A percentile compares a stretch with the other conserved stretches of the same genome.
Evolutionary conservation across 2,113 vertebrate genomes (phyloP).

Genomic region (Callospermophilus lateralis): DNA sequence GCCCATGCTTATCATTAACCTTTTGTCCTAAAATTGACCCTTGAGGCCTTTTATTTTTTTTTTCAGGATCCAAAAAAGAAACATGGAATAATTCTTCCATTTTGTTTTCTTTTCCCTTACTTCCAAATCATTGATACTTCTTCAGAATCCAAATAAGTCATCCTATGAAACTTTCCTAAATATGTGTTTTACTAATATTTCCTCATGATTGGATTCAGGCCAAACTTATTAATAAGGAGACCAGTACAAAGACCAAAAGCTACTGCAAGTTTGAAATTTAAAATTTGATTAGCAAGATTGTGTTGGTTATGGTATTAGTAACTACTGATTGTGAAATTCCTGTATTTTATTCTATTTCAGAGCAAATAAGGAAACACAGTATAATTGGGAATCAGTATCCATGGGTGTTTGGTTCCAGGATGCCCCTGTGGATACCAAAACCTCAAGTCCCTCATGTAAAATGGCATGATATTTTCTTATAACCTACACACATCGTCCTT

Average conservation of each 20-base stretch:
- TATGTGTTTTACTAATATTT: not conserved
- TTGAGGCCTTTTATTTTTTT: accelerated
- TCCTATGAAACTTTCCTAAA: not conserved
- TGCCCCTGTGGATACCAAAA: not conserved
- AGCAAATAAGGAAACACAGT: not conserved
- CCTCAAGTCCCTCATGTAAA: not conserved
- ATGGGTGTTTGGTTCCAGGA: not conserved
- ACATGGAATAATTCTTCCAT: not conserved
- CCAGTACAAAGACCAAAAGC: not conserved
- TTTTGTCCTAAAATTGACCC: not conserved
- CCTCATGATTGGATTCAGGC: too few relatives aligned
- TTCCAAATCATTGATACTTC: not conserved
- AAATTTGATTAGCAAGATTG: not conserved
- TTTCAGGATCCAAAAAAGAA: not conserved
- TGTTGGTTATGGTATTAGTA: not conserved
- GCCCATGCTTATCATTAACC: too few relatives aligned
- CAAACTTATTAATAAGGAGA: not conserved
- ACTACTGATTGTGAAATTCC: not conserved
- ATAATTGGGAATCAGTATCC: not conserved
- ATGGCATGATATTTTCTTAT: not conserved
- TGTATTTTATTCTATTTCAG: not conserved
- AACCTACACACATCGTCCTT: not conserved
- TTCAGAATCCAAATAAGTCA: not conserved
- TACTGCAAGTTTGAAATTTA: not conserved
- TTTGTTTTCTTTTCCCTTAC: accelerated